Percentiles rank a stretch among this genome's conserved stretches.
Conservation (phyloP, 2,113 vertebrate species). For the Neolamprologus tretocephalus region DNA sequence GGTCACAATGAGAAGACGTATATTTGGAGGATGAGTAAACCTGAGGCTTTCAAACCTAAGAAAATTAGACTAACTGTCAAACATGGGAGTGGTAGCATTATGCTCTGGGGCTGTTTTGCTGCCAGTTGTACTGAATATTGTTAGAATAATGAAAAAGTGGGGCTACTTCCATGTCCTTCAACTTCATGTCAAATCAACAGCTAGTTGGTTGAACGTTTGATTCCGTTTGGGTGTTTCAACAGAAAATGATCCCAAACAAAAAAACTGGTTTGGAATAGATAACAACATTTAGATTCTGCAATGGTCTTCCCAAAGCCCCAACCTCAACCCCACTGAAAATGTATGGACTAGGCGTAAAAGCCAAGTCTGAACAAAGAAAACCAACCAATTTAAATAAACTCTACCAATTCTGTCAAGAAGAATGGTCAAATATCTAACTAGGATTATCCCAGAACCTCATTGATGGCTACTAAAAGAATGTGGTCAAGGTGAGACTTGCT, state of each 20-base stretch:
- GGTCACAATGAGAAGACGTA: not conserved
- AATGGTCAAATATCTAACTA: not conserved
- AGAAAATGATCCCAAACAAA: not conserved
- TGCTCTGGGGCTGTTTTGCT: not conserved
- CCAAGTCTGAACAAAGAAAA: not conserved
- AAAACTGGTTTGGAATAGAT: not conserved
- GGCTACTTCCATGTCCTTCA: not conserved
- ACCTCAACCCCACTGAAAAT: not conserved
- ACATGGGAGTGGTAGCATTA: not conserved
- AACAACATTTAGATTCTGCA: not conserved
- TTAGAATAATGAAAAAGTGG: not conserved
- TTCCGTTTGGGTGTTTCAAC: not conserved
- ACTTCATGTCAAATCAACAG: rapidly evolving
- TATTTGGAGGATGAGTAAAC: not conserved
- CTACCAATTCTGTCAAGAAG: not conserved
- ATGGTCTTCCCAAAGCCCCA: not conserved
- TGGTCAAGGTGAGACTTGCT: not conserved
- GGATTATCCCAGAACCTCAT: not conserved
- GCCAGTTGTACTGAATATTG: not conserved
- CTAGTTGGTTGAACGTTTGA: not conserved
- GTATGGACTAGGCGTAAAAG: not conserved
- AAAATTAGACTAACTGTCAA: not conserved
- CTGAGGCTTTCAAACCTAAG: not conserved
- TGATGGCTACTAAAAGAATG: not conserved
- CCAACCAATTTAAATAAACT: not conserved